Evolutionary conservation across 2,797 vertebrate species (phyloP), one percentile per base, ranked within the genome.

Genomic region (Helarctos malayanus): DNA sequence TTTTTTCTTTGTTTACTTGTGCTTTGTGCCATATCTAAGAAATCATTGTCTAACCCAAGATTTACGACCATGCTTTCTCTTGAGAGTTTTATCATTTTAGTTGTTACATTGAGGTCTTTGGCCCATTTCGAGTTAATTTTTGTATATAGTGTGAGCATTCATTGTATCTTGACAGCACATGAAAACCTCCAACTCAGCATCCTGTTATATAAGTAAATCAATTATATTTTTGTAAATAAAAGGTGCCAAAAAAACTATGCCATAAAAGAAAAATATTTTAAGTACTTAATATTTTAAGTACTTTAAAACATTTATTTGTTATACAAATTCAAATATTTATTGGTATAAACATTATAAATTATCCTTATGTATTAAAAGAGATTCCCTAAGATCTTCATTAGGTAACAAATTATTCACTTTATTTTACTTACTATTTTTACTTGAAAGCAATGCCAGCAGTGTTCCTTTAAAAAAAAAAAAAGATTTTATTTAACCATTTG

Each of bases 201-300:
- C 47, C 21, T 65, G 7, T 76, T 65, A 11, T 25, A 16, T 57
- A 73, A 76, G 38, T 15, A 45, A 86, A 81, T 79, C 32, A 88
- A 52, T 35, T 54, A 29, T 52, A 76, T 59, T 93, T 91, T 65
- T 79, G 6, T 88, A 94, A 79, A 63, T 59, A 73, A 59, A 78
- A 89, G 14, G 45, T 78, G 25, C 18, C 5, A 78, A 73, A 71
- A 92, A 84, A 76, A 76, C 35, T 56, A 65, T 68, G 23, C n/a
- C 88, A 56, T 65, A 71, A 56, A 71, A 78, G 25, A 79, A 91
- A 94, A 95, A n/a, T 56, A 54, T n/a, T 73, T 96, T 84, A 80
- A 80, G 19, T 14, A 75, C 65, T 59, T 81, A 95, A n/a, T 56
- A 54, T n/a, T 73, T 96, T 84, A 80, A 80, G 19, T 14, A 75